Evolutionary conservation across 2,888 invertebrate species (phyloP).

Genomic region (Drosophila meridiana): DNA sequence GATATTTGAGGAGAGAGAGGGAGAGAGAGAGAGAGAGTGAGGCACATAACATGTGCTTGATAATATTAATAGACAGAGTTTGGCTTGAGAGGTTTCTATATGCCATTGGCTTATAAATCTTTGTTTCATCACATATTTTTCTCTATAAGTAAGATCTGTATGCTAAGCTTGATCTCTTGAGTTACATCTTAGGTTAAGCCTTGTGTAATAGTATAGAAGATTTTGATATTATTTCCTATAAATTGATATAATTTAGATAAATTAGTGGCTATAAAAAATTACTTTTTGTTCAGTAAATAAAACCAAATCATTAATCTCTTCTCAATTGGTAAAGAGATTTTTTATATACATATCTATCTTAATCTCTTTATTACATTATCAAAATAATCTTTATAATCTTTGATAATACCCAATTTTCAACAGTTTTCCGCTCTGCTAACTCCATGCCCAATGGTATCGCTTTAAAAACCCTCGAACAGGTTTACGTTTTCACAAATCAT

Average conservation of each 20-base stretch:
- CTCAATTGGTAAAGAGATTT: neutral
- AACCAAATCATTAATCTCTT: neutral
- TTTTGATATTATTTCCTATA: neutral
- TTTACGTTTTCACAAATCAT: slow-evolving; percentile 21
- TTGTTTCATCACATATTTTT: neutral
- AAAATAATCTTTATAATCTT: neutral
- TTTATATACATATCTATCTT: neutral
- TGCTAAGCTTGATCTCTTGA: neutral
- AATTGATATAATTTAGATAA: neutral
- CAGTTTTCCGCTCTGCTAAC: neutral
- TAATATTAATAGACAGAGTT: neutral
- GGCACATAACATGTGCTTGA: neutral
- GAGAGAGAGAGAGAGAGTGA: neutral
- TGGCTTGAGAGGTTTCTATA: neutral
- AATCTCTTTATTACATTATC: neutral
- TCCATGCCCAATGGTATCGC: neutral
- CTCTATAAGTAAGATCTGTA: neutral
- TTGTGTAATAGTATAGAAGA: neutral
- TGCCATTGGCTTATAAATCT: no score
- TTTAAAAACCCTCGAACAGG: neutral
- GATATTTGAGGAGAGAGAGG: neutral
- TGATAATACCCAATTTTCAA: neutral
- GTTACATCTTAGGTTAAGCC: neutral
- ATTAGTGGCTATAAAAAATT: no score
- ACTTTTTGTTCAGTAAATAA: no score